phyloP scores from a whole-genome alignment of 2,797 vertebrate genomes.

The Hoplostethus mediterraneus region DNA sequence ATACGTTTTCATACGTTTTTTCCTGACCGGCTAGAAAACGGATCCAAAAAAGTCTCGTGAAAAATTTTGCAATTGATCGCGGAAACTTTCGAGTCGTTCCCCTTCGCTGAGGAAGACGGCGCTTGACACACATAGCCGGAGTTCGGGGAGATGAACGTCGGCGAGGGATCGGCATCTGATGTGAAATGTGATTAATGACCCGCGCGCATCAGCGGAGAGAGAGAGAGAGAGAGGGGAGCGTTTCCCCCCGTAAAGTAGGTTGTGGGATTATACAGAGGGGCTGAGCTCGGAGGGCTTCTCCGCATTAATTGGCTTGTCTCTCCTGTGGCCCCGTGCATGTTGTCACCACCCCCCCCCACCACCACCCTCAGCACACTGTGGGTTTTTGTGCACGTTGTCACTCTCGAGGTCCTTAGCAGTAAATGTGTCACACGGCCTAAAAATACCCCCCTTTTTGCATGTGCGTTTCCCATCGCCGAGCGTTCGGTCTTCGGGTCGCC shows the following conservation, averaged over 20 bases:
- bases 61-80: slow-evolving; percentile 15
- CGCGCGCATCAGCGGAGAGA: slow-evolving; percentile 50
- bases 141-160: slow-evolving; percentile 51
- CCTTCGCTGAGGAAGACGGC: slow-evolving; percentile 9
- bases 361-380: slow-evolving; percentile 53
- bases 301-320: slow-evolving; percentile 75
- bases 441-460: slow-evolving; percentile 73
- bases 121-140: slow-evolving; percentile 56
- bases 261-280: slow-evolving; percentile 70
- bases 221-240: slow-evolving; percentile 38
- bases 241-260: slow-evolving; percentile 60
- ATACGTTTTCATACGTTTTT: not conserved
- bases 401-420: slow-evolving; percentile 73
- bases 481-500: slow-evolving; percentile 48
- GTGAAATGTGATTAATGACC: slow-evolving; percentile 78
- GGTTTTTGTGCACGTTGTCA: slow-evolving; percentile 68
- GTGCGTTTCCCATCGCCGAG: slow-evolving; percentile 50
- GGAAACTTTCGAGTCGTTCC: slow-evolving; percentile 43
- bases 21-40: not conserved
- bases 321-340: slow-evolving; percentile 69
- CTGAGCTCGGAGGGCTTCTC: slow-evolving; percentile 61
- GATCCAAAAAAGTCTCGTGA: not conserved
- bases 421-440: slow-evolving; percentile 77
- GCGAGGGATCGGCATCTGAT: slow-evolving; percentile 66
- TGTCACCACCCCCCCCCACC: slow-evolving; percentile 67